phyloP scores from a whole-genome alignment of 2,797 vertebrate species.

The Valencia hispanica region DNA sequence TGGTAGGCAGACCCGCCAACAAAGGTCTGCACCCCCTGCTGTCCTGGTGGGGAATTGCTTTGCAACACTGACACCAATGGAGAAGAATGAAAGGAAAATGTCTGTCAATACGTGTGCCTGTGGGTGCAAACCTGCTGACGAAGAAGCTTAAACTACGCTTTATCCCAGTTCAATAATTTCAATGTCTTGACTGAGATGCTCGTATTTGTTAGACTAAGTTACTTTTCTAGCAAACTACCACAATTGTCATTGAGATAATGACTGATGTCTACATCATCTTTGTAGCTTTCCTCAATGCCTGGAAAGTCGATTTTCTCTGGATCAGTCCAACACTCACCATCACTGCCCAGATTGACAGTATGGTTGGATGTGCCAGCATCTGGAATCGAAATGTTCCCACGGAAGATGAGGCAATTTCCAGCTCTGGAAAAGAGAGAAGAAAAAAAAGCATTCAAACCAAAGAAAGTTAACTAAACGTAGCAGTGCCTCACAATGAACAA shows the following conservation, averaged over 20 bases:
- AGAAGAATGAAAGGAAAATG: too few species aligned
- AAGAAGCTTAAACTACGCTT: too few species aligned
- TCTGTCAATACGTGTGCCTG: too few species aligned
- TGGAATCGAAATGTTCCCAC: conserved; percentile 12
- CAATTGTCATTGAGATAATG: background rate
- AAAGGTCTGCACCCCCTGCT: too few species aligned
- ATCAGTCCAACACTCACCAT: conserved; percentile 16
- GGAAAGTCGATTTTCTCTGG: background rate
- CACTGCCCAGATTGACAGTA: background rate
- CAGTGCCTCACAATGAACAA: background rate
- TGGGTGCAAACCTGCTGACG: too few species aligned
- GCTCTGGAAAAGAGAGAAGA: conserved; percentile 2
- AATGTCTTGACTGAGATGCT: too few species aligned
- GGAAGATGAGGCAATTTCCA: conserved; percentile 25
- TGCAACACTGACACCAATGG: too few species aligned
- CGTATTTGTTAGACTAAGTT: too few species aligned
- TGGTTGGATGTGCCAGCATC: conserved; percentile 17
- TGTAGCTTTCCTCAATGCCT: background rate
- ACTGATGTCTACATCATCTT: background rate
- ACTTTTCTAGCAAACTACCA: background rate
- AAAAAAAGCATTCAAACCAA: too few species aligned
- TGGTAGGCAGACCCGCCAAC: too few species aligned
- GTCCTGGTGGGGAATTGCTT: too few species aligned
- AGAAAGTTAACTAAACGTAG: background rate
- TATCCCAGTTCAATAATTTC: too few species aligned